phyloP scores from a whole-genome alignment of 2,797 vertebrate species.

The Kryptopterus vitreolus region DNA sequence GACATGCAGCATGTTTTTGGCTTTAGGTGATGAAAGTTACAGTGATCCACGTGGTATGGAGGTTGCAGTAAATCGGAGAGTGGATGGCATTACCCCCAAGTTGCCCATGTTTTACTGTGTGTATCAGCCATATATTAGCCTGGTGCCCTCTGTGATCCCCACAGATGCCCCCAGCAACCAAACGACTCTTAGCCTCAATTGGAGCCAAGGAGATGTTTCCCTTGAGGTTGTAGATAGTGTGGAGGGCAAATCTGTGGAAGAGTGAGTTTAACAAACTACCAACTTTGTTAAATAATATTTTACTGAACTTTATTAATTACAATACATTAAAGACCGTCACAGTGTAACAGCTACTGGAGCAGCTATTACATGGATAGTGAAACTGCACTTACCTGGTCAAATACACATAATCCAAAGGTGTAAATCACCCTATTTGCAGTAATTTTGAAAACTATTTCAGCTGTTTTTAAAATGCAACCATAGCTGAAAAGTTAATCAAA shows the following conservation, averaged over 20 bases:
- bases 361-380: not conserved
- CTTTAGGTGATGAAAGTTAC: conserved; percentile 78
- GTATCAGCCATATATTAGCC: conserved; percentile 79
- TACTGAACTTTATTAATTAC: too few species aligned
- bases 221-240: conserved; percentile 87
- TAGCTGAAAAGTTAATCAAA: too few species aligned
- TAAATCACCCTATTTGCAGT: not conserved
- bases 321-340: not conserved
- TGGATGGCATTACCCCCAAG: conserved; percentile 79
- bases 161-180: conserved; percentile 51
- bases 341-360: too few species aligned
- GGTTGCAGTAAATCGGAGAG: conserved; percentile 83
- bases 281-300: too few species aligned
- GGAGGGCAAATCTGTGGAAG: conserved; percentile 80
- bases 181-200: conserved; percentile 80
- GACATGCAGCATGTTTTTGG: not conserved
- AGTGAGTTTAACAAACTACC: conserved; percentile 69
- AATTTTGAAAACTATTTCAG: not conserved
- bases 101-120: conserved; percentile 88
- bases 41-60: conserved; percentile 80
- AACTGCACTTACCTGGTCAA: not conserved
- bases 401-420: not conserved
- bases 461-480: not conserved
- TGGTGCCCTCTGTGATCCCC: conserved; percentile 73
- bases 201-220: conserved; percentile 83